Evolutionary conservation across 2,888 invertebrate species (phyloP), one percentile per base, ranked within the genome.

Genomic region (Lasioglossum villosulum): DNA sequence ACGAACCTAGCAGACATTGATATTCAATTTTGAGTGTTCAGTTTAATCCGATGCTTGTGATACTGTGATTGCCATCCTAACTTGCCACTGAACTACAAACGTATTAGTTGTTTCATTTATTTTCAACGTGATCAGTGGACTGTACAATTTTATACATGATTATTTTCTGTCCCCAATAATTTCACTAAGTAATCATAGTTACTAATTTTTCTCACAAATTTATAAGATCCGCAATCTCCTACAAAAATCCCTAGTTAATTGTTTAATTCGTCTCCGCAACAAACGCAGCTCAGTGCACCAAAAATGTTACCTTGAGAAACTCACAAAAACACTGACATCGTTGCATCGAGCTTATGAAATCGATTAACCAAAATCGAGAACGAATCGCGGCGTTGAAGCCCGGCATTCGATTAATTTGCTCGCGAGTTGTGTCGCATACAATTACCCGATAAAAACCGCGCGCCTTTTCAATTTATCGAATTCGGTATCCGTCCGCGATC

Each of bases 381-480:
- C 30, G 59, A 59, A 59, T 1, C 59, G 14, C 59, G 27, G 27
- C 27, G 59, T 59, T 59, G 27, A 30, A 30, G 27, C 59, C 27
- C 1, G 14, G 59, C 1, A 59, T 59, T 14, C 59, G 59, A 59
- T 59, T 59, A 59, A 59, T 59, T 59, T 59, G 16, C 27, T 14
- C 16, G 59, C 59, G 16, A 59, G 59, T 30, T 16, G 59, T 59
- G 59, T 59, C 27, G 59, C 59, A 59, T 59, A 59, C 27, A 59
- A 59, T 59, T 59, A 59, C 27, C 16, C 16, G 14, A 27, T 27
- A 59, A 59, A 59, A 59, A 59, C 30, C 59, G 59, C 59, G 66
- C 66, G 23, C 27, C 42, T 27, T 19, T 72, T 72, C 42, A 59
- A 75, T 75, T 42, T 42, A 75, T 75, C 52, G 30, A 71, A 71